These are phyloP conservation scores for Limnephilus rhombicus DNA, from an alignment of 2,888 invertebrate genomes.

Conservation along the genomic window DNA sequence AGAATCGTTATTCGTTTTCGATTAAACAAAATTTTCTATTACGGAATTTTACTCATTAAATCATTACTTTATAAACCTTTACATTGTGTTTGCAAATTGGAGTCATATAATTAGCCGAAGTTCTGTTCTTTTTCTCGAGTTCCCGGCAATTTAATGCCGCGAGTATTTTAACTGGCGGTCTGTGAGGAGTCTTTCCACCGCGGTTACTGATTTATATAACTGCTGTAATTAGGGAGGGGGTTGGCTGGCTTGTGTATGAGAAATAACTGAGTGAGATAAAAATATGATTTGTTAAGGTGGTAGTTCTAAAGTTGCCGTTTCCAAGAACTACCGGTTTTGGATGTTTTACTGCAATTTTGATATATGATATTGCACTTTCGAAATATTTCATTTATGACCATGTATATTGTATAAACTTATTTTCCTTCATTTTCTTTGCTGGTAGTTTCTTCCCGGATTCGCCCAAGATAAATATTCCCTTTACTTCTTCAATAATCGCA, in stretches of 20 bases:
- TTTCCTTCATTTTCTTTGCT: no score
- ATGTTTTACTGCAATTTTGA: neutral
- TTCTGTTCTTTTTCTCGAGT: conserved; percentile 26
- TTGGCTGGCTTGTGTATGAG: conserved; percentile 5
- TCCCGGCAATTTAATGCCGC: conserved; percentile 16
- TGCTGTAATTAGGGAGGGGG: conserved; percentile 30
- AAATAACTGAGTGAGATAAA: conserved; percentile 31
- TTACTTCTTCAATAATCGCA: no score
- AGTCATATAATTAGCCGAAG: neutral
- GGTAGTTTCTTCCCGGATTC: no score
- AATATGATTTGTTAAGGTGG: conserved; percentile 13
- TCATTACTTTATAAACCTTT: neutral
- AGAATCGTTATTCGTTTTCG: neutral
- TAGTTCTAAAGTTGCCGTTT: conserved; percentile 8
- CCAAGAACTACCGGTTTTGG: neutral
- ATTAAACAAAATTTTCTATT: neutral
- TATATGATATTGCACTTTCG: neutral
- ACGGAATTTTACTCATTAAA: neutral
- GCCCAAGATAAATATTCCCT: no score
- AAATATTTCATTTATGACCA: neutral
- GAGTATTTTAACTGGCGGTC: conserved; percentile 40
- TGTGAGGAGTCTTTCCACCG: neutral
- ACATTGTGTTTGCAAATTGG: neutral
- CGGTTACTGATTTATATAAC: conserved; percentile 26
- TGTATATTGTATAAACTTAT: neutral